These are phyloP conservation scores for Psittacara wagleri DNA, from an alignment of 2,113 vertebrate species.

Conservation along the genomic window DNA sequence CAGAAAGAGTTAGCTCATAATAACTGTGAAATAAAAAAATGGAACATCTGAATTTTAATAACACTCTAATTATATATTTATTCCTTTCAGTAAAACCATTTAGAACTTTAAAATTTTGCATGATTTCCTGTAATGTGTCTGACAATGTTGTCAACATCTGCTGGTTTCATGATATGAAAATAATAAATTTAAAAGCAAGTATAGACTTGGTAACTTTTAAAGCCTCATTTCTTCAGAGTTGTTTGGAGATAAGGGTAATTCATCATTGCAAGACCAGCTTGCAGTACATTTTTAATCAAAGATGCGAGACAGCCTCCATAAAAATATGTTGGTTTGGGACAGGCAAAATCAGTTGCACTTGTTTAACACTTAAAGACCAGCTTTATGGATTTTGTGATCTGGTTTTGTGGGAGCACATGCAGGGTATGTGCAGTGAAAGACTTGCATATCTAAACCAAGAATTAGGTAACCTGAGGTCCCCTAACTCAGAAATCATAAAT, in stretches of 20 bases:
- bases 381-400: not conserved
- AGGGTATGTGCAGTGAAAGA: not conserved
- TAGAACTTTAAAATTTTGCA: constrained; percentile 13
- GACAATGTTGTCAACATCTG: not conserved
- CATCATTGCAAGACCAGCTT: not conserved
- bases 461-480: not conserved
- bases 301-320: rapidly evolving
- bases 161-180: not conserved
- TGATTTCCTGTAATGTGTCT: constrained; percentile 12
- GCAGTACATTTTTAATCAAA: not conserved
- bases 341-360: not conserved
- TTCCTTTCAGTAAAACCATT: constrained; percentile 40
- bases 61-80: constrained; percentile 42
- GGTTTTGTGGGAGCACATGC: not conserved
- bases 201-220: not conserved
- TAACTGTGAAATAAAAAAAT: constrained; percentile 46
- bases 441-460: not conserved
- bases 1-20: constrained; percentile 32
- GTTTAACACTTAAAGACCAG: not conserved
- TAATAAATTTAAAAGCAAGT: constrained; percentile 25
- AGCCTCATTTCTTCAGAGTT: not conserved
- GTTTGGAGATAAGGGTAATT: not conserved
- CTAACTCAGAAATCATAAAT: not conserved
- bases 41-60: constrained; percentile 52
- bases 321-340: not conserved